These are phyloP conservation scores for Lamellibrachia columna DNA, from an alignment of 2,888 invertebrate genomes.

Conservation along the genomic window DNA sequence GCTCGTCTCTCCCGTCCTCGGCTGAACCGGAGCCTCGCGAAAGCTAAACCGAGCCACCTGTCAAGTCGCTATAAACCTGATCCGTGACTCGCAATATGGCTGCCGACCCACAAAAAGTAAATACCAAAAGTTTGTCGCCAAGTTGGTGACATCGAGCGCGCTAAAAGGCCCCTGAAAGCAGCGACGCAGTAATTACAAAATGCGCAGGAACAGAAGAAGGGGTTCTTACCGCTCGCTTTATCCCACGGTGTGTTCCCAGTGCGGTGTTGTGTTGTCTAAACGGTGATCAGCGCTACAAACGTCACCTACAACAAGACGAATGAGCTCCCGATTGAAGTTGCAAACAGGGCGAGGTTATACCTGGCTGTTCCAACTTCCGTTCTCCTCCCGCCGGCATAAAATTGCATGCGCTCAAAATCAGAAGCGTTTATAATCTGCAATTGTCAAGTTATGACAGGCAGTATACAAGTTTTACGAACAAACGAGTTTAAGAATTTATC, in stretches of 20 bases:
- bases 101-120: slow-evolving; percentile 5
- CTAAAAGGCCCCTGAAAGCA: too few relatives aligned
- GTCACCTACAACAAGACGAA: not conserved
- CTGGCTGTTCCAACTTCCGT: not conserved
- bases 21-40: not conserved
- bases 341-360: slow-evolving; percentile 16
- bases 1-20: not conserved
- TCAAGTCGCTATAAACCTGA: not conserved
- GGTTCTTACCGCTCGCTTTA: not conserved
- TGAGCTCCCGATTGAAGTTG: not conserved
- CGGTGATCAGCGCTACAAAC: not conserved
- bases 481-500: not conserved
- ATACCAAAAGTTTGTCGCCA: not conserved
- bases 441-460: not conserved
- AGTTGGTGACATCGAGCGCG: not conserved
- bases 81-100: not conserved
- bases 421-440: not conserved
- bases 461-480: not conserved
- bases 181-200: not conserved
- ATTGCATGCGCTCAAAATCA: not conserved
- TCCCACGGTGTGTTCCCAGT: not conserved
- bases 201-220: not conserved
- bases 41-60: not conserved
- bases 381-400: not conserved
- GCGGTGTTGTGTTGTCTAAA: not conserved